Evolutionary conservation across 2,113 vertebrate genomes (phyloP).

Genomic region (Anas platyrhynchos): DNA sequence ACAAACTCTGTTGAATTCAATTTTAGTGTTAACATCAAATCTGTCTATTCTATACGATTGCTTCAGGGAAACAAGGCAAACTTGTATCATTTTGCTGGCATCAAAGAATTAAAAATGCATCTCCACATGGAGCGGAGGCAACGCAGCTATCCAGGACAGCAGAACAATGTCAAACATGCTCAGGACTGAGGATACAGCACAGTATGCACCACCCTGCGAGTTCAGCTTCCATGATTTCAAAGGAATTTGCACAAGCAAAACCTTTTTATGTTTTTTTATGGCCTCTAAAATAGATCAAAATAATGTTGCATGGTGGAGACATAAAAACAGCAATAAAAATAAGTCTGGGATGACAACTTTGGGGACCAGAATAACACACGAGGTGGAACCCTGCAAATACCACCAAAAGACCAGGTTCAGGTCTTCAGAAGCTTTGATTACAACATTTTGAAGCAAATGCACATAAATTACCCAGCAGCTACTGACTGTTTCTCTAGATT

Average conservation of each 20-base stretch:
- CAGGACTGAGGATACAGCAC: accelerated
- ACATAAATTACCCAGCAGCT: slow-evolving; percentile 37
- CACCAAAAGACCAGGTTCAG: background rate
- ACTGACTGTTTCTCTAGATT: slow-evolving; percentile 3
- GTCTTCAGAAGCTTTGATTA: slow-evolving; percentile 3
- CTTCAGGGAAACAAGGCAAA: background rate
- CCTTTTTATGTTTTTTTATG: slow-evolving; percentile 11
- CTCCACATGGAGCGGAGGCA: background rate
- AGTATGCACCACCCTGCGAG: background rate
- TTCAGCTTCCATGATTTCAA: slow-evolving; percentile 10
- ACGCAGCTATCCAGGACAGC: background rate
- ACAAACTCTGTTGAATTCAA: background rate
- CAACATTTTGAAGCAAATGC: background rate
- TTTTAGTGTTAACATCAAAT: background rate
- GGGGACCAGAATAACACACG: background rate
- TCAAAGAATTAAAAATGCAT: slow-evolving; percentile 6
- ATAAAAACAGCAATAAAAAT: slow-evolving; percentile 44
- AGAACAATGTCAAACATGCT: background rate
- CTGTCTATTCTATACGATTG: background rate
- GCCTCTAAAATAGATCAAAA: slow-evolving; percentile 45
- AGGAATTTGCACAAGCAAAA: slow-evolving; percentile 24
- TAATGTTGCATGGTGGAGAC: slow-evolving; percentile 25
- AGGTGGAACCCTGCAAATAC: background rate
- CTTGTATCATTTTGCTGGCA: background rate
- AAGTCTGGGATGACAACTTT: slow-evolving; percentile 12